phyloP scores from a whole-genome alignment of 2,797 vertebrate genomes.

The Cyclura pinguis region DNA sequence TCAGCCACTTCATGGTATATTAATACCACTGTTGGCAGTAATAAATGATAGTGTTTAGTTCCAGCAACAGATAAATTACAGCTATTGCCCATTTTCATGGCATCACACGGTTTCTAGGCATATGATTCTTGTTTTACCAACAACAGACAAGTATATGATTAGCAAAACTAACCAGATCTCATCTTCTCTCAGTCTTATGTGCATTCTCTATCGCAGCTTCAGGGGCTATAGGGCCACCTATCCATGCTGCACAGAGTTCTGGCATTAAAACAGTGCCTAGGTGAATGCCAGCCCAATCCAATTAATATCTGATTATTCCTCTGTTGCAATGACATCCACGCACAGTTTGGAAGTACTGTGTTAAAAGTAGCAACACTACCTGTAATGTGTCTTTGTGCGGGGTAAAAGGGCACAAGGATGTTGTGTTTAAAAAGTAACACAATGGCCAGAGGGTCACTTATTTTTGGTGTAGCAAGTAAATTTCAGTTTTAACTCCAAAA shows the following conservation, averaged over 20 bases:
- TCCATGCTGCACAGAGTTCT: not conserved
- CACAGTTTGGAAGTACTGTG: not conserved
- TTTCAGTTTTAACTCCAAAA: too few species aligned
- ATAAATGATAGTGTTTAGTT: not conserved
- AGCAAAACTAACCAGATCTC: not conserved
- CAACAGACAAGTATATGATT: not conserved
- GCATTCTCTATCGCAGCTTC: not conserved
- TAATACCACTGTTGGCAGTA: not conserved
- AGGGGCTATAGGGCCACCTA: not conserved
- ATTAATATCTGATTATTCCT: not conserved
- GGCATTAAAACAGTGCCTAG: not conserved
- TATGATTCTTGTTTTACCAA: conserved; percentile 1
- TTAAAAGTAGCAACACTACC: not conserved
- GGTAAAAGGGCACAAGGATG: not conserved
- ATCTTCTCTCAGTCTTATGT: not conserved
- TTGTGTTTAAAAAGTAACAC: too few species aligned
- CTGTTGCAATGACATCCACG: not conserved
- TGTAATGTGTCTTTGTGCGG: not conserved
- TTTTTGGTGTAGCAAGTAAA: too few species aligned
- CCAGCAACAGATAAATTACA: not conserved
- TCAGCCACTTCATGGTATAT: not conserved
- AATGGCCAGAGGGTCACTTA: too few species aligned
- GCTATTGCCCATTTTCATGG: not conserved
- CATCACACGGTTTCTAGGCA: not conserved
- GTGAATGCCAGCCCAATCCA: not conserved